phyloP scores from a whole-genome alignment of 2,888 invertebrate species.

The Rhingia rostrata region DNA sequence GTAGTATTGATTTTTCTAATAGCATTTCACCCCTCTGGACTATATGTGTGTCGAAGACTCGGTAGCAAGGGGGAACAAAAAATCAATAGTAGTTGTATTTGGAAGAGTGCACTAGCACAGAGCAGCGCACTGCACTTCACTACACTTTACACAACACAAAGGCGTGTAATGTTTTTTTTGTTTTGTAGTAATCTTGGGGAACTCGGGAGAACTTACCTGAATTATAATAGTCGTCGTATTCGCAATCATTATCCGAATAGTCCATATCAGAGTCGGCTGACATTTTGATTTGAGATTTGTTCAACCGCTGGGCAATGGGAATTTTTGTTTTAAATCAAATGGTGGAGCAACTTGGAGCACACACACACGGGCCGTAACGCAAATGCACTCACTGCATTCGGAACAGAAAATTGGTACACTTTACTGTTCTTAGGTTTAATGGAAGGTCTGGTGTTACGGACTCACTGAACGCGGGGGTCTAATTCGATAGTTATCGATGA shows the following conservation, averaged over 20 bases:
- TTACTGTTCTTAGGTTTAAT: slow-evolving; percentile 12
- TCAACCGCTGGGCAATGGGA: slow-evolving; percentile 9
- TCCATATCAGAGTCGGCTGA: slow-evolving; percentile 92
- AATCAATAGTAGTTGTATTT: slow-evolving; percentile 67
- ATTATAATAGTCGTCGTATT: slow-evolving; percentile 93
- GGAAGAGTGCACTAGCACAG: slow-evolving; percentile 23
- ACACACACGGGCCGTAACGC: slow-evolving; percentile 14
- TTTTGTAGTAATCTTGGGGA: neutral
- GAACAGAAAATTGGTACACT: neutral
- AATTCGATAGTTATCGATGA: slow-evolving; percentile 7
- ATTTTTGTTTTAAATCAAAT: slow-evolving; percentile 50
- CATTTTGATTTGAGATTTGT: slow-evolving; percentile 77
- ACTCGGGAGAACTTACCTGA: slow-evolving; percentile 80
- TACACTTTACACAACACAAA: slow-evolving; percentile 36
- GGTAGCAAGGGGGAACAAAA: slow-evolving; percentile 14
- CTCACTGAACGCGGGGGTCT: slow-evolving; percentile 5
- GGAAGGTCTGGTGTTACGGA: neutral
- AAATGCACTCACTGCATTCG: slow-evolving; percentile 60
- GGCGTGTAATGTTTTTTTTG: slow-evolving; percentile 25
- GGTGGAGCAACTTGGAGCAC: slow-evolving; percentile 42
- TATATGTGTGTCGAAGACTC: neutral
- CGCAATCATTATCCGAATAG: slow-evolving; percentile 92
- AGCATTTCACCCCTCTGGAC: slow-evolving; percentile 1
- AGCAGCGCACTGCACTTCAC: slow-evolving; percentile 30
- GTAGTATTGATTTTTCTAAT: slow-evolving; percentile 67